These are phyloP conservation scores for Drosophila simulans DNA, from an alignment of 1,140 invertebrate genomes.

Conservation along the genomic window DNA sequence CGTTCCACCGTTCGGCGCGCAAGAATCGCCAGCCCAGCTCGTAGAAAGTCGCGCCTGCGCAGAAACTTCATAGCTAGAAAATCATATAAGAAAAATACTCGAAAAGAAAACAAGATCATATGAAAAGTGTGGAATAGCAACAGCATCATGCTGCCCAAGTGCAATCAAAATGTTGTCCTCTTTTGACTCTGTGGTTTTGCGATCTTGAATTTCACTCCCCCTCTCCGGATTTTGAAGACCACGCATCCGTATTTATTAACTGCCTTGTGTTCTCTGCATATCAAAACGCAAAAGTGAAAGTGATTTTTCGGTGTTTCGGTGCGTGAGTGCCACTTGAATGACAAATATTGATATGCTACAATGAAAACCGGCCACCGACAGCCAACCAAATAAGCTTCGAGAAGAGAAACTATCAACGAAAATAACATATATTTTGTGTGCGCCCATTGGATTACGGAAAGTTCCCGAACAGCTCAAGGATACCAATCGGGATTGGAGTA, in stretches of 20 bases:
- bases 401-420: constrained; percentile 65
- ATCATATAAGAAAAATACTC: not conserved
- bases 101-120: constrained; percentile 12
- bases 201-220: constrained; percentile 12
- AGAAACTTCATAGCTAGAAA: not conserved
- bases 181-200: constrained; percentile 60
- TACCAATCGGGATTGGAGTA: constrained; percentile 27
- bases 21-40: constrained; percentile 54
- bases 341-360: constrained; percentile 61
- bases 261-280: constrained; percentile 71
- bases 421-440: constrained; percentile 14
- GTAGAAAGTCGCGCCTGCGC: constrained; percentile 38
- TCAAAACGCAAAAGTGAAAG: constrained; percentile 79
- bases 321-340: constrained; percentile 77
- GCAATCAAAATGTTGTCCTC: constrained; percentile 64
- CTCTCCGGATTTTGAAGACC: not conserved
- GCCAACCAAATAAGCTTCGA: constrained; percentile 44
- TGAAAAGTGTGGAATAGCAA: constrained; percentile 10
- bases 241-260: constrained; percentile 34
- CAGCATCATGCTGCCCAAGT: constrained; percentile 20
- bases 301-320: constrained; percentile 51
- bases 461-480: constrained; percentile 43
- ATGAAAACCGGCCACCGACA: constrained; percentile 63
- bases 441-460: constrained; percentile 58
- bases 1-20: constrained; percentile 75